Base-by-base conservation (phyloP, 2,113 vertebrate genomes). In the Psilopsiagon aymara region DNA sequence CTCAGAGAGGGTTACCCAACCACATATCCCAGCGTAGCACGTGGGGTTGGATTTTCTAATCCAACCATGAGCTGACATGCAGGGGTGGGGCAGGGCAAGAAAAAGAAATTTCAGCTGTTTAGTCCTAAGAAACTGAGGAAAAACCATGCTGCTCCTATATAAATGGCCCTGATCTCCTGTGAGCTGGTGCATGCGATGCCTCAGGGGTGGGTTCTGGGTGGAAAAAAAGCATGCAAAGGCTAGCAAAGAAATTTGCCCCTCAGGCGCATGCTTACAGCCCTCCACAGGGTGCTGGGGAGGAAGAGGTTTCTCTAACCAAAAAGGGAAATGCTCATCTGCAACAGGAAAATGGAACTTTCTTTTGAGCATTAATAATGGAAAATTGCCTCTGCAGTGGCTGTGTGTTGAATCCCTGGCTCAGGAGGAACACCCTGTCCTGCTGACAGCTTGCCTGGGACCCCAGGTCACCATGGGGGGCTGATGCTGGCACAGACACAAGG, bases 311-410 rank as follows among this genome's bases (percentile, higher is more conserved):
- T 98, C 53, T 98, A 98, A 98, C 94, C 92, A 82, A 44, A 76
- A 97, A 96, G 97, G 98, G 98, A 98, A 99, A 99, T 95, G 95
- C 98, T 98, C 96, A 51, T 97, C 96, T 97, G 93, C 98, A 98
- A 98, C 98, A 99, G 98, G 98, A 99, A 99, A 98, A 98, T 94
- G 96, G 97, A 97, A 96, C 71, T 81, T 96, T 97, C 69, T 94
- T 87, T 53, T 82, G 78, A 95, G 78, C 60, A 75, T 86, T 94
- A 93, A 71, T 78, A 91, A 91, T 39, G 69, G 77, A 94, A 95
- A 95, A 91, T 62, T 10, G 6, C 46, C 60, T 53, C 79, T 94
- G 86, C 47, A 44, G 11, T 1, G 8, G 60, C 25, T 49, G 27
- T 10, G 37, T 68, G 15, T 41, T 62, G 24, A 80, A 80, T 37